These are phyloP conservation scores for Rhingia campestris DNA, from an alignment of 2,888 invertebrate species.

Conservation along the genomic window DNA sequence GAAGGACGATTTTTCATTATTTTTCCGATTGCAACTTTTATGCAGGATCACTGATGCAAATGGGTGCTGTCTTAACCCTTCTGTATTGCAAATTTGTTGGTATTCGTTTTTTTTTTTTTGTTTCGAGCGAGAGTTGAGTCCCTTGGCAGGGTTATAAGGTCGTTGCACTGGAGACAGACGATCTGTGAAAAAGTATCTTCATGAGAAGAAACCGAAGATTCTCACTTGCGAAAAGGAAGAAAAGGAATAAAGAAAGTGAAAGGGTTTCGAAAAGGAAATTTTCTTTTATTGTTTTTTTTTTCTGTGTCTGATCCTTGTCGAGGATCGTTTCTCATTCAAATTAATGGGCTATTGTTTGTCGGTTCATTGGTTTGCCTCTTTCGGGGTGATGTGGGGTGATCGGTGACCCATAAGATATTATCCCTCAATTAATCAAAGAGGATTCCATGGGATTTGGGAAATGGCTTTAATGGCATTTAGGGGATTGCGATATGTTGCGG, in stretches of 20 bases:
- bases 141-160: conserved; percentile 25
- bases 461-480: conserved; percentile 10
- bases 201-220: conserved; percentile 60
- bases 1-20: conserved; percentile 72
- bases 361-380: conserved; percentile 36
- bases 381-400: conserved; percentile 37
- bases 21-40: conserved; percentile 54
- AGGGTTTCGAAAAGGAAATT: conserved; percentile 1
- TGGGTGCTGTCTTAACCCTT: conserved; percentile 64
- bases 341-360: conserved; percentile 59
- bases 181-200: conserved; percentile 59
- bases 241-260: conserved; percentile 24
- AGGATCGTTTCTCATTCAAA: conserved; percentile 65
- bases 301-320: conserved; percentile 3
- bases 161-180: conserved; percentile 49
- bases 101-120: no score
- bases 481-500: background rate
- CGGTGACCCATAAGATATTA: conserved; percentile 70
- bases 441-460: conserved; percentile 50
- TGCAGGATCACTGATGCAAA: conserved; percentile 67
- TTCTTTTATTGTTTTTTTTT: conserved; percentile 1
- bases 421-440: conserved; percentile 72
- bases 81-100: conserved; percentile 35
- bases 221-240: conserved; percentile 16
- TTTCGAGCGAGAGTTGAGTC: background rate